phyloP scores from a whole-genome alignment of 2,113 vertebrate genomes.

The Trinectes maculatus region DNA sequence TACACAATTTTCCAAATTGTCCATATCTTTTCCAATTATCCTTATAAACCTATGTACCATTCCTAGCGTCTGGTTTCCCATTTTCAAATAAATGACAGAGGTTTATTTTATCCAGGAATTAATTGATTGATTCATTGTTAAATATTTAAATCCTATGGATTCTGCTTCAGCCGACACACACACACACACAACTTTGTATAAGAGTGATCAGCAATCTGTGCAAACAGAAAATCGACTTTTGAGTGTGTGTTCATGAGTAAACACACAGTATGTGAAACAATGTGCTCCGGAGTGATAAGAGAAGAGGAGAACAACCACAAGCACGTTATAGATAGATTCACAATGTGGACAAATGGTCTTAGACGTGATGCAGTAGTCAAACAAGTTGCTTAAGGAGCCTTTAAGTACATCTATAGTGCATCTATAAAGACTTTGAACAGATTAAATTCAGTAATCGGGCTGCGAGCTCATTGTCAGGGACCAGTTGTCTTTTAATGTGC shows the following conservation, averaged over 20 bases:
- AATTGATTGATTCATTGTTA: background rate
- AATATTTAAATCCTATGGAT: background rate
- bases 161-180: background rate
- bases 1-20: too few relatives aligned
- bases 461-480: background rate
- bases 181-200: background rate
- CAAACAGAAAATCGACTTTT: background rate
- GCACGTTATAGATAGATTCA: background rate
- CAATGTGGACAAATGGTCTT: background rate
- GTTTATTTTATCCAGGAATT: background rate
- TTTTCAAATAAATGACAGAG: background rate
- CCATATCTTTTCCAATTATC: too few relatives aligned
- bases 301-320: background rate
- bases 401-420: background rate
- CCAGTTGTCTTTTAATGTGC: background rate
- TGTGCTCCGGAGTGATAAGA: background rate
- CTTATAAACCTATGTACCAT: too few relatives aligned
- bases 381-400: background rate
- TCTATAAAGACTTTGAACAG: background rate
- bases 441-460: background rate
- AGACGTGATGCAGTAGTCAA: background rate
- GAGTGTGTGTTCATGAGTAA: background rate
- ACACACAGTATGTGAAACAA: constrained; percentile 1
- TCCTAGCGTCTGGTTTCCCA: background rate
- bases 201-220: background rate